A percentile compares a stretch with the other conserved stretches of the same genome.
Evolutionary conservation across 92 coral and sea anemone genomes (phyloP).

Genomic region (Pocillopora grandis): DNA sequence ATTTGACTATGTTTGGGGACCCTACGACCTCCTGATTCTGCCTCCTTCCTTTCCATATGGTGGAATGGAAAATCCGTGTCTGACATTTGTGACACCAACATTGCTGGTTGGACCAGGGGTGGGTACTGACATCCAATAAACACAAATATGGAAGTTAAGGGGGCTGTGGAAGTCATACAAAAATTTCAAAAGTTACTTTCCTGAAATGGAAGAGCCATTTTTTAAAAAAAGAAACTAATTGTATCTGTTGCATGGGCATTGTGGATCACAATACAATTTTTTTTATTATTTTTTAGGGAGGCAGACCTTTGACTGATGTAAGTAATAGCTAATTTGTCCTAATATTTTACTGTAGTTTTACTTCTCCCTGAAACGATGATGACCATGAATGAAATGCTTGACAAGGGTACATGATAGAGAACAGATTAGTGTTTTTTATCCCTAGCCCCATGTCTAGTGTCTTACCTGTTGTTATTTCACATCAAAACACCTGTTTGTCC

Average conservation of each 20-base stretch:
- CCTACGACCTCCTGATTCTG: conserved; percentile 76
- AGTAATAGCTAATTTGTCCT: not conserved
- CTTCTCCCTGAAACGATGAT: no score
- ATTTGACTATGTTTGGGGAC: conserved; percentile 77
- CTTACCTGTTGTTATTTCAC: no score
- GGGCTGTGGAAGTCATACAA: no score
- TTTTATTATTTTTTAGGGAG: conserved; percentile 21
- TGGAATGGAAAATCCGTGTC: conserved; percentile 91
- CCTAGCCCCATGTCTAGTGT: no score
- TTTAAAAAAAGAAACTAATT: not conserved
- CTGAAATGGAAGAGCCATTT: no score
- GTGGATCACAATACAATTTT: not conserved
- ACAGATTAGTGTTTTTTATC: no score
- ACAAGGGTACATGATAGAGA: no score
- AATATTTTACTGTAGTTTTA: not conserved
- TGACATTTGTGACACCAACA: conserved; percentile 88
- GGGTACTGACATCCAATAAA: conserved; percentile 3
- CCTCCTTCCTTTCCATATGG: conserved; percentile 96
- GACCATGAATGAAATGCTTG: no score
- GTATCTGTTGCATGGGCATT: not conserved
- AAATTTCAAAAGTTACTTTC: no score
- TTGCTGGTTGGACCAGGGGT: conserved; percentile 76
- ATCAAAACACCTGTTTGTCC: no score
- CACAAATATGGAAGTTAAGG: no score
- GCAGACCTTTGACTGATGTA: conserved; percentile 43